phyloP scores from a whole-genome alignment of 2,113 vertebrate genomes.

The Edolisoma coerulescens region DNA sequence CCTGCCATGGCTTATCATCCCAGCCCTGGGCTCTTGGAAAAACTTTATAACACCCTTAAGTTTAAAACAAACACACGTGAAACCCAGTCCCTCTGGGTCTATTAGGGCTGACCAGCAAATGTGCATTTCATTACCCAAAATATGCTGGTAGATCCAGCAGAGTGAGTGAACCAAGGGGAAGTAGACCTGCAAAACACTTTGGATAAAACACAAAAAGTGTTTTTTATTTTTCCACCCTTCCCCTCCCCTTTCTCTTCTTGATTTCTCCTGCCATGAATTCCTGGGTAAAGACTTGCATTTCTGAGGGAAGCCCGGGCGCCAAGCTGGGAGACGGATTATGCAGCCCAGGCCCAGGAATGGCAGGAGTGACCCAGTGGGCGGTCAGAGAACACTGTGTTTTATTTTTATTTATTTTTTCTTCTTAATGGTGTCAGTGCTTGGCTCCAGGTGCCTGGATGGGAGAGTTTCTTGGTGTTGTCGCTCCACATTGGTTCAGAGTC shows the following conservation, averaged over 20 bases:
- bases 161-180: background rate
- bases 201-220: background rate
- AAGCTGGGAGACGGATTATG: background rate
- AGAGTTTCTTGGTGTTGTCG: background rate
- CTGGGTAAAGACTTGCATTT: background rate
- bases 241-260: background rate
- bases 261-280: constrained; percentile 14
- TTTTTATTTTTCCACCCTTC: background rate
- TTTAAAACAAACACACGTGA: constrained; percentile 26
- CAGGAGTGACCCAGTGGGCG: background rate
- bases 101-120: constrained; percentile 53
- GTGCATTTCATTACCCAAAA: constrained; percentile 44
- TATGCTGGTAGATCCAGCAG: constrained; percentile 21
- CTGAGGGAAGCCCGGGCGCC: background rate
- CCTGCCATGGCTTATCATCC: constrained; percentile 37
- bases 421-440: background rate
- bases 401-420: background rate
- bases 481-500: accelerated
- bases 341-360: background rate
- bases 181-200: constrained; percentile 1
- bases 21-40: background rate
- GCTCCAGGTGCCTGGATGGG: background rate
- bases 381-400: background rate
- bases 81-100: constrained; percentile 20
- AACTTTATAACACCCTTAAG: constrained; percentile 30